These are phyloP conservation scores for Halichoerus grypus DNA, from an alignment of 2,113 vertebrate species.

Conservation along the genomic window DNA sequence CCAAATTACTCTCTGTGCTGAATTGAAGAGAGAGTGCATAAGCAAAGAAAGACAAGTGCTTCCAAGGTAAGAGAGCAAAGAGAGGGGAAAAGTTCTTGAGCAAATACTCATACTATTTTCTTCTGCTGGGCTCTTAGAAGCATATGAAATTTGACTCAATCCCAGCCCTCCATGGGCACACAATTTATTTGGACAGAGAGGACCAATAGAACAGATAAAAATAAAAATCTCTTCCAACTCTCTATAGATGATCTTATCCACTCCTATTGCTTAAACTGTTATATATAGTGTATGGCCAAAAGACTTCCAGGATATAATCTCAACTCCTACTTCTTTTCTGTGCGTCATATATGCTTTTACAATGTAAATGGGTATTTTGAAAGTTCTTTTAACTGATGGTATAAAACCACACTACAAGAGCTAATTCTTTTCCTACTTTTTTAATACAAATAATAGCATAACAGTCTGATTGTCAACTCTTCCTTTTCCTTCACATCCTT, in stretches of 20 bases:
- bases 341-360: not conserved
- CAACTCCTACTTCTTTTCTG: not conserved
- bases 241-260: not conserved
- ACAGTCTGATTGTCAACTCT: not conserved
- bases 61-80: constrained; percentile 48
- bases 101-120: constrained; percentile 13
- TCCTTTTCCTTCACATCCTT: not conserved
- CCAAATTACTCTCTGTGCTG: constrained; percentile 66
- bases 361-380: not conserved
- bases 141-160: not conserved
- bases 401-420: not conserved
- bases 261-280: not conserved
- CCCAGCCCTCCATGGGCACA: not conserved
- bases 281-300: not conserved
- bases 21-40: constrained; percentile 34
- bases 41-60: constrained; percentile 46
- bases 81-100: not conserved
- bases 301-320: not conserved
- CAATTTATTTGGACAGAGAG: not conserved
- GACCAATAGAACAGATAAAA: not conserved
- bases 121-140: not conserved
- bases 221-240: not conserved
- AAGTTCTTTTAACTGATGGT: not conserved
- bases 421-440: not conserved
- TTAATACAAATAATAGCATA: not conserved